A percentile compares a stretch with the other conserved stretches of the same genome.
Conservation (phyloP, 2,113 vertebrate genomes). For the Antennarius striatus region DNA sequence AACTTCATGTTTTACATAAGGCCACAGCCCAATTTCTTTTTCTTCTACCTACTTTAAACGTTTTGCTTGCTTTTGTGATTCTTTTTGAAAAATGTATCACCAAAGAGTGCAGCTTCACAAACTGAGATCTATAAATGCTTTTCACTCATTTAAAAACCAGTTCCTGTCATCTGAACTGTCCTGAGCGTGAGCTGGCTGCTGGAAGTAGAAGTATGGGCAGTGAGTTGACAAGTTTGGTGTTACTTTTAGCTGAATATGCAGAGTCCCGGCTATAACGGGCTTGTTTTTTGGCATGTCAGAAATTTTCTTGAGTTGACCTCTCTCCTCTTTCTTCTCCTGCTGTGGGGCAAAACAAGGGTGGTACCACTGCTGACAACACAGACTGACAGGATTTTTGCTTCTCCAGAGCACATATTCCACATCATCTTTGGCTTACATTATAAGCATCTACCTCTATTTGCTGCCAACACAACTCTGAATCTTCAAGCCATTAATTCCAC, state of each 20-base stretch:
- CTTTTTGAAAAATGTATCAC: background rate
- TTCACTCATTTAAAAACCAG: constrained; percentile 21
- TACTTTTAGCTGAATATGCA: constrained; percentile 62
- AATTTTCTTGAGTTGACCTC: constrained; percentile 62
- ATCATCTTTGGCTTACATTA: too few relatives aligned
- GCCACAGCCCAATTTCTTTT: too few relatives aligned
- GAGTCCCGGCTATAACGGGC: constrained; percentile 42
- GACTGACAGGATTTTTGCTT: constrained; percentile 42
- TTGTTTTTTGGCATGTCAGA: constrained; percentile 64
- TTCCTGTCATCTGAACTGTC: constrained; percentile 34
- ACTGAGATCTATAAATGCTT: constrained; percentile 26
- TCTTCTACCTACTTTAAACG: too few relatives aligned
- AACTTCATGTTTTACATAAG: too few relatives aligned
- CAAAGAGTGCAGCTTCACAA: constrained; percentile 4
- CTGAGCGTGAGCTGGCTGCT: constrained; percentile 47
- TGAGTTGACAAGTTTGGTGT: constrained; percentile 47
- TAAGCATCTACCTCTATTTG: too few relatives aligned
- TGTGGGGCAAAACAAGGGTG: constrained; percentile 54
- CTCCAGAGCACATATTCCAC: constrained; percentile 42
- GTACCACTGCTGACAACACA: constrained; percentile 49
- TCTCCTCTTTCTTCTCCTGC: constrained; percentile 45
- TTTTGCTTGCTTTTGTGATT: too few relatives aligned
- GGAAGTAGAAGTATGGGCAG: constrained; percentile 29
- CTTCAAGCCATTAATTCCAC: too few relatives aligned
- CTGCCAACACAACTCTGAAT: too few relatives aligned